phyloP scores from a whole-genome alignment of 2,888 invertebrate genomes.

The Cloeon dipterum region DNA sequence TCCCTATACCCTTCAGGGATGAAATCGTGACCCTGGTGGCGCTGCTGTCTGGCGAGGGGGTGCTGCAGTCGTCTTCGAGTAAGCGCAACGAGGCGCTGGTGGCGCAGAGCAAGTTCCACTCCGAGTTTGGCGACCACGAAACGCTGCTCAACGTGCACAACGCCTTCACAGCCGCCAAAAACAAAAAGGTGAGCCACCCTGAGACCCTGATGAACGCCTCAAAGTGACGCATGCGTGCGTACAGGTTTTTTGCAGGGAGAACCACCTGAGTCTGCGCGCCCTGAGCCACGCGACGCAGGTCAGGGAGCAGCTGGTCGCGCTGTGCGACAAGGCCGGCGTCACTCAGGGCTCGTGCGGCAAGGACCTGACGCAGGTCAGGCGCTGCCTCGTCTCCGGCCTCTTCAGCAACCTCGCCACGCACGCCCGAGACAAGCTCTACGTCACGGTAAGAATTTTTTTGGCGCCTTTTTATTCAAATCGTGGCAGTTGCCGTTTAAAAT shows the following conservation, averaged over 20 bases:
- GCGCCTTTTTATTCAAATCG: no score
- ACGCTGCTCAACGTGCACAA: slow-evolving; percentile 74
- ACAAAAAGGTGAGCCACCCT: slow-evolving; percentile 18
- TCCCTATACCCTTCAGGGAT: no score
- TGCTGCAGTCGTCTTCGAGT: slow-evolving; percentile 48
- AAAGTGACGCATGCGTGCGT: no score
- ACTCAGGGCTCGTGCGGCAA: slow-evolving; percentile 34
- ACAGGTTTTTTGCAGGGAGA: slow-evolving; percentile 73
- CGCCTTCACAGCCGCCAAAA: slow-evolving; percentile 45
- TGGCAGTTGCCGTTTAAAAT: no score
- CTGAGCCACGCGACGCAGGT: slow-evolving; percentile 60
- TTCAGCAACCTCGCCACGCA: slow-evolving; percentile 73
- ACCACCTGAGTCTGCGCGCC: slow-evolving; percentile 65
- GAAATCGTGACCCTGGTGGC: slow-evolving; percentile 63
- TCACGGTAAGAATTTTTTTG: slow-evolving; percentile 32
- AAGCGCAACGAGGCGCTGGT: slow-evolving; percentile 54
- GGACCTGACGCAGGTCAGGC: slow-evolving; percentile 26
- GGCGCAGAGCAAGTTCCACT: slow-evolving; percentile 52
- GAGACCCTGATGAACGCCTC: no score
- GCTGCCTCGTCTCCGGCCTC: slow-evolving; percentile 58
- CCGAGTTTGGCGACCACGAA: slow-evolving; percentile 76
- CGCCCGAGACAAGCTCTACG: slow-evolving; percentile 43
- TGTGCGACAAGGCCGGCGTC: slow-evolving; percentile 39
- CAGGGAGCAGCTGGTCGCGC: slow-evolving; percentile 48
- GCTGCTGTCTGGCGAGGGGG: slow-evolving; percentile 66